Evolutionary conservation across 2,888 invertebrate species (phyloP).

Genomic region (Nudaria mundana): DNA sequence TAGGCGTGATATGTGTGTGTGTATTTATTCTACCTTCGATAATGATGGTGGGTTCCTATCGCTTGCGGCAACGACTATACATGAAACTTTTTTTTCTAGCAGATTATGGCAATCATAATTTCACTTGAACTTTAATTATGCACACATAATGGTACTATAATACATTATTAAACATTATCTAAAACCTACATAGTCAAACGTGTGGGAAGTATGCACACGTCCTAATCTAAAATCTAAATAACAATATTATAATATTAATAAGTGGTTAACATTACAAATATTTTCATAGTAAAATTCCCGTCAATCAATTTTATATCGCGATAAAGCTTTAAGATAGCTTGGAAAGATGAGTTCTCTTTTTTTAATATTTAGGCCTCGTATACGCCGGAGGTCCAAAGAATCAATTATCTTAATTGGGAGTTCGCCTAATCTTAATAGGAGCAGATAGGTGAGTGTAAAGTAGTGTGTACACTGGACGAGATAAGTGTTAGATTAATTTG

Average conservation of each 20-base stretch:
- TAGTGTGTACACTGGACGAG: slow-evolving; percentile 45
- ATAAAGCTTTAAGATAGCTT: slow-evolving; percentile 39
- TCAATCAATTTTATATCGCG: slow-evolving; percentile 32
- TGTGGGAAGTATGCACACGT: slow-evolving; percentile 26
- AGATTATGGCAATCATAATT: too few relatives aligned
- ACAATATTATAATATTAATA: slow-evolving; percentile 34
- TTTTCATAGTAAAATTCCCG: slow-evolving; percentile 32
- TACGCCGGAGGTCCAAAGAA: slow-evolving; percentile 56
- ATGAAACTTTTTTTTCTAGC: too few relatives aligned
- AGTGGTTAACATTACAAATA: slow-evolving; percentile 32
- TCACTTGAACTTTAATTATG: slow-evolving; percentile 1
- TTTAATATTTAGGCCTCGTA: slow-evolving; percentile 43
- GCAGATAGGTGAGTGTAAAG: slow-evolving; percentile 53
- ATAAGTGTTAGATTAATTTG: slow-evolving; percentile 44
- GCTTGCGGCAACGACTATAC: too few relatives aligned
- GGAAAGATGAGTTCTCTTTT: slow-evolving; percentile 44
- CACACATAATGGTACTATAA: background rate
- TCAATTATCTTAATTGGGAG: slow-evolving; percentile 77
- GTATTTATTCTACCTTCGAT: too few relatives aligned
- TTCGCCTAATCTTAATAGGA: slow-evolving; percentile 67
- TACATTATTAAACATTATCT: slow-evolving; percentile 8
- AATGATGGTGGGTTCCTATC: too few relatives aligned
- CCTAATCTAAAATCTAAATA: slow-evolving; percentile 26
- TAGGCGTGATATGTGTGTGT: too few relatives aligned
- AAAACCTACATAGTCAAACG: slow-evolving; percentile 17